These are phyloP conservation scores for Hoplodrina ambigua DNA, from an alignment of 2,888 invertebrate species.

Conservation along the genomic window DNA sequence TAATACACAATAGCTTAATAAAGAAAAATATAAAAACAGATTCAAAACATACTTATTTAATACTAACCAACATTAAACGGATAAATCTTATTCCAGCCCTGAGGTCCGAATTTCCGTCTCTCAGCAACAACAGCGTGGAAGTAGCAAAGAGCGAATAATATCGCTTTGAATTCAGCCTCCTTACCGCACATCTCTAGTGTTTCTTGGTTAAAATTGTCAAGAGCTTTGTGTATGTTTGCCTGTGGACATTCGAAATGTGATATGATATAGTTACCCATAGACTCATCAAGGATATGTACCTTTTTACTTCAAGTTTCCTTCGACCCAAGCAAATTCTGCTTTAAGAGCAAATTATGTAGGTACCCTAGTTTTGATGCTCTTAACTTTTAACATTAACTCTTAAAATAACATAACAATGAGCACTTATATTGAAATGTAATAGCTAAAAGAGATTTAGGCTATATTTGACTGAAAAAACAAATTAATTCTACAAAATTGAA, in stretches of 20 bases:
- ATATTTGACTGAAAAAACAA: too few relatives aligned
- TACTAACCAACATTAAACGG: constrained; percentile 96
- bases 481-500: too few relatives aligned
- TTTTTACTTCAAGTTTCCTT: too few relatives aligned
- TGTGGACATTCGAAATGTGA: constrained; percentile 66
- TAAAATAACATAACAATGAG: too few relatives aligned
- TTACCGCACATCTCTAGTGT: constrained; percentile 98
- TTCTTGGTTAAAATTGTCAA: constrained; percentile 98
- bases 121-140: constrained; percentile 99
- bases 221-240: constrained; percentile 98
- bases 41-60: neutral
- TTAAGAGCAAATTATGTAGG: too few relatives aligned
- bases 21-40: neutral
- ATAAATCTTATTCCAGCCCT: constrained; percentile 98
- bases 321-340: too few relatives aligned
- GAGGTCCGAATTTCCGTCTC: constrained; percentile 98
- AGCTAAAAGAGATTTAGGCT: too few relatives aligned
- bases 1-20: neutral
- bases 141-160: constrained; percentile 97
- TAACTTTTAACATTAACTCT: too few relatives aligned
- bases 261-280: too few relatives aligned
- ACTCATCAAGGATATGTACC: too few relatives aligned
- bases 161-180: constrained; percentile 98
- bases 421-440: too few relatives aligned
- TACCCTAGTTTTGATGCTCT: too few relatives aligned